Base-by-base conservation (phyloP, 1,140 invertebrate genomes). In the Hermatobates lingyangjiaoensis region DNA sequence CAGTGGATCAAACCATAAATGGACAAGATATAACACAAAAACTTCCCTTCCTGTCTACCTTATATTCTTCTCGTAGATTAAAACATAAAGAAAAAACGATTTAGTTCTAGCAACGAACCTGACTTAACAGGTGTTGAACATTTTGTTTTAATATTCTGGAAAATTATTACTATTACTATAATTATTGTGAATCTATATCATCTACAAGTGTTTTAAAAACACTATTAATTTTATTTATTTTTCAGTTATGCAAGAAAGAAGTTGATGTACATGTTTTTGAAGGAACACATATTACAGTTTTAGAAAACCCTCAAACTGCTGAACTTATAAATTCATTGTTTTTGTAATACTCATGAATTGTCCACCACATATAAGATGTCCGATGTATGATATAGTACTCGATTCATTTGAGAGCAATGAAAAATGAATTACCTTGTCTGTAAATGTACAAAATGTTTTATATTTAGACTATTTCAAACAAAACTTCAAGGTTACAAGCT, bases 221-320 rank as follows among this genome's bases (percentile, higher is more conserved):
- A n/a, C 18, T 27, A 25, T 45, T n/a, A n/a, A n/a, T 10, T 42
- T 45, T 18, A 23, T 1, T 51, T 38, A 15, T 30, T 34, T 51
- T 51, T 28, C 42, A 51, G 50, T 45, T 30, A 15, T 45, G 1
- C 50, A 45, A 27, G 14, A 45, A 14, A 7, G 1, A 1, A 12
- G 27, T 40, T 3, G 15, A 14, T 30, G 27, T 34, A 28, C 25
- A 51, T 45, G 20, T 45, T 15, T 14, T 51, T 12, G 50, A 51
- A 30, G 50, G 50, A 21, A 45, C 28, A n/a, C 50, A 51, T 46
- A 18, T 23, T 5, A 51, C 50, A 1, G 3, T 51, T 15, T 26
- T 51, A 21, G 15, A 45, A 1, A 51, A 45, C 24, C 1, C 14
- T 5, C 30, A 24, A 23, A 45, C 27, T 1, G 42, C 42, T 10